phyloP scores from a whole-genome alignment of 2,888 invertebrate species.

The Strigamia crassipes region DNA sequence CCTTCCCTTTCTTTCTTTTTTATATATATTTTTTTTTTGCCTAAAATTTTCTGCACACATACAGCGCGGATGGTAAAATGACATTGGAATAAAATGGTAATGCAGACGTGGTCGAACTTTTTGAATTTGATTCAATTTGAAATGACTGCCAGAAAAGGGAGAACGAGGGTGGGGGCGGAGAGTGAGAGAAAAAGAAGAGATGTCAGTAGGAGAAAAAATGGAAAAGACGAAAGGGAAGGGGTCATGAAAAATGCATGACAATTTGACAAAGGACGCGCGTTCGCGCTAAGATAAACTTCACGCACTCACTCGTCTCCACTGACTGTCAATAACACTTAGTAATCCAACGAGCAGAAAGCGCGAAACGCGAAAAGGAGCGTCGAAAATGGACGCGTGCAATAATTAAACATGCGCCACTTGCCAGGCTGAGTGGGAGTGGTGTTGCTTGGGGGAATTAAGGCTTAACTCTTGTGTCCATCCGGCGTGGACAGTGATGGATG shows the following conservation, averaged over 20 bases:
- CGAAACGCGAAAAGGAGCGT: constrained; percentile 7
- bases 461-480: not conserved
- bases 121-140: constrained; percentile 36
- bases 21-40: not conserved
- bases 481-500: constrained; percentile 33
- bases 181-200: not conserved
- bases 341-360: constrained; percentile 34
- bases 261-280: constrained; percentile 30
- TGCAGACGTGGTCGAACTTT: constrained; percentile 34
- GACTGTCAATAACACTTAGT: constrained; percentile 35
- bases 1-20: no score
- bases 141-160: constrained; percentile 26
- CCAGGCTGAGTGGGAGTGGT: constrained; percentile 8
- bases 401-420: constrained; percentile 31
- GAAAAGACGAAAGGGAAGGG: constrained; percentile 26
- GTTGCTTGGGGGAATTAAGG: not conserved
- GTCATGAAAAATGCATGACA: constrained; percentile 35
- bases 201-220: constrained; percentile 24
- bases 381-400: constrained; percentile 26
- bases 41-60: constrained; percentile 9
- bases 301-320: constrained; percentile 28
- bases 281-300: constrained; percentile 34
- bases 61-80: constrained; percentile 16
- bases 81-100: constrained; percentile 36
- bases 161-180: not conserved